Evolutionary conservation across 2,113 vertebrate genomes (phyloP).

Genomic region (Elanus axillaris): DNA sequence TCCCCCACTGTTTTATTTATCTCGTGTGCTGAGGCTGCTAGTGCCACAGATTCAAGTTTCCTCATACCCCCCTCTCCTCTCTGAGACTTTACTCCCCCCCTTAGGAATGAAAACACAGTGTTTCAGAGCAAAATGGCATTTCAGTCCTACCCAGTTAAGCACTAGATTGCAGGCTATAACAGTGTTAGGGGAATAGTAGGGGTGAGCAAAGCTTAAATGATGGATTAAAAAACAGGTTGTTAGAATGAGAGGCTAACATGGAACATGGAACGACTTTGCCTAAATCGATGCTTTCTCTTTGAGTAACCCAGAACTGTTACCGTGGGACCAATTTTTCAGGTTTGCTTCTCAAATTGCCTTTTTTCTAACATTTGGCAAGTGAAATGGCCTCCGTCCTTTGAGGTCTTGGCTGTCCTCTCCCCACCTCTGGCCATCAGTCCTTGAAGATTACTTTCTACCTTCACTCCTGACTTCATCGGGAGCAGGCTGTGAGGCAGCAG

Average conservation of each 20-base stretch:
- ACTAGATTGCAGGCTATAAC: neutral
- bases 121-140: neutral
- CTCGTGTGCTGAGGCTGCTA: neutral
- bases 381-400: neutral
- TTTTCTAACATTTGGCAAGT: neutral
- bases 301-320: neutral
- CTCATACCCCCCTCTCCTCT: neutral
- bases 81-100: neutral
- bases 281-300: neutral
- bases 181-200: neutral
- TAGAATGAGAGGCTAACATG: neutral
- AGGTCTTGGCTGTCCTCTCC: neutral
- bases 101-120: fast-evolving
- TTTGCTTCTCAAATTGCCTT: neutral
- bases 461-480: neutral
- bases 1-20: neutral
- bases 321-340: neutral
- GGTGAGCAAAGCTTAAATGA: neutral
- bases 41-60: neutral
- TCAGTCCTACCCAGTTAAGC: neutral
- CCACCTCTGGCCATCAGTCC: neutral
- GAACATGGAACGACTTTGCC: neutral
- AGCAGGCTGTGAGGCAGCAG: neutral
- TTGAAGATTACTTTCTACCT: neutral
- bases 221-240: neutral